Evolutionary conservation across 2,888 invertebrate species (phyloP).

Genomic region (Andrena bicolor): DNA sequence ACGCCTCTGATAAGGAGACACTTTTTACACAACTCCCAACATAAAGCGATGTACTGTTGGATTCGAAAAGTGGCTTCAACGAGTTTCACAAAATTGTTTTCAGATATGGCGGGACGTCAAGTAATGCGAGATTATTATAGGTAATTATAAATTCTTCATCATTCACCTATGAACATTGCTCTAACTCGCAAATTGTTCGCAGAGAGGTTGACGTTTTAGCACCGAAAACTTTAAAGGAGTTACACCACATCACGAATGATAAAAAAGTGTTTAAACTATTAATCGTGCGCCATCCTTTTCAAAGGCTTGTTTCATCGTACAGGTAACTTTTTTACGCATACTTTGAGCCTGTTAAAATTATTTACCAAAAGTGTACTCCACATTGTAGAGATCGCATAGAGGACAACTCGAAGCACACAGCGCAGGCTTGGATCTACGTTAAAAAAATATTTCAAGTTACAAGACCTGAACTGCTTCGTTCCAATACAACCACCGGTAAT

Average conservation of each 20-base stretch:
- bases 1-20: slow-evolving; percentile 72
- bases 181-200: slow-evolving; percentile 50
- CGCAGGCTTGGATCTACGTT: slow-evolving; percentile 82
- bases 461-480: slow-evolving; percentile 80
- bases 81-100: slow-evolving; percentile 83
- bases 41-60: slow-evolving; percentile 82
- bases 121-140: slow-evolving; percentile 76
- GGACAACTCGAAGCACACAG: slow-evolving; percentile 82
- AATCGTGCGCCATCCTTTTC: slow-evolving; percentile 83
- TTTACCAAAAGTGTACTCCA: background rate
- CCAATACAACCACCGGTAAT: slow-evolving; percentile 70
- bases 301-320: slow-evolving; percentile 83
- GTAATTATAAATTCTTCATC: slow-evolving; percentile 65
- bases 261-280: slow-evolving; percentile 78
- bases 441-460: slow-evolving; percentile 81
- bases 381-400: slow-evolving; percentile 80
- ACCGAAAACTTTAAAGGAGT: slow-evolving; percentile 70
- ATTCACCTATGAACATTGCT: background rate
- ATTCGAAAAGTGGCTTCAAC: slow-evolving; percentile 83
- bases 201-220: slow-evolving; percentile 79
- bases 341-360: background rate
- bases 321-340: slow-evolving; percentile 73
- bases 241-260: slow-evolving; percentile 71
- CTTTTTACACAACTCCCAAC: slow-evolving; percentile 77
- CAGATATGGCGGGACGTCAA: slow-evolving; percentile 75